A percentile compares a stretch with the other conserved stretches of the same genome.
Conservation (phyloP, 1,140 invertebrate genomes). For the Dendrolimus kikuchii region DNA sequence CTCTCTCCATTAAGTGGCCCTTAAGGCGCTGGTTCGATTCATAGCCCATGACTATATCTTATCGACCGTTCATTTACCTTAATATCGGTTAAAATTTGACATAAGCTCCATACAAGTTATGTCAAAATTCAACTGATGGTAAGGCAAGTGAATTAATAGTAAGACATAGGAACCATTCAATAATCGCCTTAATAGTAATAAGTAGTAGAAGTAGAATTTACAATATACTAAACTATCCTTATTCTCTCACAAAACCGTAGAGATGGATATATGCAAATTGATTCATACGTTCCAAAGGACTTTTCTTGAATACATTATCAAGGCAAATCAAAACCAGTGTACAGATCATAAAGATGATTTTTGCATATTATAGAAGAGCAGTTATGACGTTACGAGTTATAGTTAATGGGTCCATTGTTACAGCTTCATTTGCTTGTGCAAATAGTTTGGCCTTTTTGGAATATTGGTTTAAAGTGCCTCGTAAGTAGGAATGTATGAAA, state of each 20-base stretch:
- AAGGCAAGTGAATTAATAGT: too few species aligned
- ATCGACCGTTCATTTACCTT: too few species aligned
- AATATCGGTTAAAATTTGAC: too few species aligned
- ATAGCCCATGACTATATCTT: too few species aligned
- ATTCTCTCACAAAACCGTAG: constrained; percentile 26
- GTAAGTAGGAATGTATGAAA: constrained; percentile 60
- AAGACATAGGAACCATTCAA: too few species aligned
- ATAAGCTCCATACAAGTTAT: too few species aligned
- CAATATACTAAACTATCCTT: constrained; percentile 3
- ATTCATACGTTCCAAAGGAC: not conserved
- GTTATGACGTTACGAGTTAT: not conserved
- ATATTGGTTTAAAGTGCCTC: constrained; percentile 63
- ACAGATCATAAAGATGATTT: not conserved
- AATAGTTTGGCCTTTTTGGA: constrained; percentile 40
- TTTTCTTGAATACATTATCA: not conserved
- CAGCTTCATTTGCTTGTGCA: constrained; percentile 59
- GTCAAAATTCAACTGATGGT: too few species aligned
- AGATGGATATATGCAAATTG: constrained; percentile 31
- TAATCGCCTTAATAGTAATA: too few species aligned
- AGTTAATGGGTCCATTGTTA: constrained; percentile 47
- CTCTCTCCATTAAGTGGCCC: too few species aligned
- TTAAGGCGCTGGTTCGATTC: too few species aligned
- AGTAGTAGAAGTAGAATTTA: not conserved
- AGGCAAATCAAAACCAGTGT: not conserved
- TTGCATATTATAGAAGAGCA: too few species aligned